A percentile compares a stretch with the other conserved stretches of the same genome.
These are phyloP conservation scores for Carcharodon carcharias DNA, from an alignment of 2,797 vertebrate genomes.

Conservation along the genomic window DNA sequence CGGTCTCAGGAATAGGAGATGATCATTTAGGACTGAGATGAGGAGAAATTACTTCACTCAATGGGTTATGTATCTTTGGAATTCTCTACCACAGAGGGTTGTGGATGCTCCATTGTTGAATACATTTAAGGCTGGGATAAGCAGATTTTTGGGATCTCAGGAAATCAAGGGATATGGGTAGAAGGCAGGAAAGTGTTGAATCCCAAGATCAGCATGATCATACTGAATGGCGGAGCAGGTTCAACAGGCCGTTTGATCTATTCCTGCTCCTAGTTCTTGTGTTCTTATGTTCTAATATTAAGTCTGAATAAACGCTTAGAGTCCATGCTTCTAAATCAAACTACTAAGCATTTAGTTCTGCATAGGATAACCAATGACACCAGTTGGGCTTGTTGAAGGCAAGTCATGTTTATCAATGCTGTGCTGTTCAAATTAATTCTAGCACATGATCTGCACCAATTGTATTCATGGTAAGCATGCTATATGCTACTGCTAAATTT, in stretches of 20 bases:
- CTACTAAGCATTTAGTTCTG: not conserved
- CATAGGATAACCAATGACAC: not conserved
- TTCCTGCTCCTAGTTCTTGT: not conserved
- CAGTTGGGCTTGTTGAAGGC: not conserved
- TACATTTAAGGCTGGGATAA: too few species aligned
- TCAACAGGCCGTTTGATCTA: not conserved
- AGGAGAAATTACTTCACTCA: too few species aligned
- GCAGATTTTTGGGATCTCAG: not conserved
- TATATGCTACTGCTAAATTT: not conserved
- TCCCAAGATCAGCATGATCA: not conserved
- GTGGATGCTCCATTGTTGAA: too few species aligned
- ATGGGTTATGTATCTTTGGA: too few species aligned
- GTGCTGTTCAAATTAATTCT: not conserved
- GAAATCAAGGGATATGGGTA: not conserved
- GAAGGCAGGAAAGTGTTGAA: not conserved
- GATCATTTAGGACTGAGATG: not conserved
- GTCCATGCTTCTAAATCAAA: not conserved
- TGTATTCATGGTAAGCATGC: not conserved
- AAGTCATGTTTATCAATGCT: not conserved
- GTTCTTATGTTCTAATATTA: not conserved
- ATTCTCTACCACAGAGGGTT: too few species aligned
- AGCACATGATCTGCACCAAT: not conserved
- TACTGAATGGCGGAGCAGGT: not conserved
- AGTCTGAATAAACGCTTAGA: not conserved
- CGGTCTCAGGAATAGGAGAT: not conserved